A percentile compares a stretch with the other conserved stretches of the same genome.
phyloP scores from a whole-genome alignment of 2,113 vertebrate species.

The Rhineura floridana region DNA sequence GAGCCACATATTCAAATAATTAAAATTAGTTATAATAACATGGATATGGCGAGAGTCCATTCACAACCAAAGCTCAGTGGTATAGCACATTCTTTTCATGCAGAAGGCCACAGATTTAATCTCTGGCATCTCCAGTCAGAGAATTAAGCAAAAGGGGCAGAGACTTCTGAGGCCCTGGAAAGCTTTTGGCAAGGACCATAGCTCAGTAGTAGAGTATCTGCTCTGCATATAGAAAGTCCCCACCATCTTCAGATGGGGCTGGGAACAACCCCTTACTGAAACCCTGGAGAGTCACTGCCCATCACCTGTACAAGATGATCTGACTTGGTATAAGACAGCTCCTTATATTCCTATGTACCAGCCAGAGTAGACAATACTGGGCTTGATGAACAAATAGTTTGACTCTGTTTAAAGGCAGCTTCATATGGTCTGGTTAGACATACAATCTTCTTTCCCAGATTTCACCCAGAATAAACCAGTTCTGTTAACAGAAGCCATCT shows the following conservation, averaged over 20 bases:
- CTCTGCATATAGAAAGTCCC: too few species aligned
- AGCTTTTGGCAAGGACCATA: too few species aligned
- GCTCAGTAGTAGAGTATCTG: too few species aligned
- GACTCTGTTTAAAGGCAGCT: neutral
- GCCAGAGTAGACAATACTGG: neutral
- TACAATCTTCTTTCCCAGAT: neutral
- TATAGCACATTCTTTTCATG: neutral
- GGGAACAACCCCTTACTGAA: too few species aligned
- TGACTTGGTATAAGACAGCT: too few species aligned
- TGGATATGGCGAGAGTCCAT: neutral
- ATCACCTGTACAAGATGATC: too few species aligned
- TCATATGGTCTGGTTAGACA: neutral
- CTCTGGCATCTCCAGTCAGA: too few species aligned
- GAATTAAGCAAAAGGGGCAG: too few species aligned
- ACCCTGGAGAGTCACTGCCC: neutral
- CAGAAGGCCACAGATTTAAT: neutral
- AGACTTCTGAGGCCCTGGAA: too few species aligned
- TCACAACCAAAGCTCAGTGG: neutral
- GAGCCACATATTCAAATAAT: conserved; percentile 41
- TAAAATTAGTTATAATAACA: conserved; percentile 21
- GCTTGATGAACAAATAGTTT: neutral
- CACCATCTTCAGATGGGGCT: neutral
- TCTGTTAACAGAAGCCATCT: neutral
- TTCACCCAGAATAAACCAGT: neutral
- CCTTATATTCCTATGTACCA: neutral